Conservation (phyloP, 1,140 invertebrate species). For the Archivesica marissinica region DNA sequence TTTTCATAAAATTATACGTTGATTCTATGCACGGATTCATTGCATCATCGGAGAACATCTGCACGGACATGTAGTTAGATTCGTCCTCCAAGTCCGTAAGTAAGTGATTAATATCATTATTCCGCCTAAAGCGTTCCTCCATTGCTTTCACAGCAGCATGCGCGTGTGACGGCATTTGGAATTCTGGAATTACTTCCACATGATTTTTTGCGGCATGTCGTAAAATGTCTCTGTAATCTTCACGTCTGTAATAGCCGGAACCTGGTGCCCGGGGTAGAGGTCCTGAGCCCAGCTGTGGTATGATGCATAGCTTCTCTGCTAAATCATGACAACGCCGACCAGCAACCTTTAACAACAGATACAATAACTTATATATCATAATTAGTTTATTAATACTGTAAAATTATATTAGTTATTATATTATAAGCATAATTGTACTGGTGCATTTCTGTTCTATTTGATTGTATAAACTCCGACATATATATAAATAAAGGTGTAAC, state of each 20-base stretch:
- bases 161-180: conserved; percentile 82
- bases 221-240: conserved; percentile 78
- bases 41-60: conserved; percentile 79
- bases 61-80: conserved; percentile 77
- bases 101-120: conserved; percentile 65
- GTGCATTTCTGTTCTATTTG: no score
- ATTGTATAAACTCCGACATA: no score
- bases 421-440: no score
- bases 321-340: conserved; percentile 75
- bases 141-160: conserved; percentile 79
- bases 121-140: conserved; percentile 67
- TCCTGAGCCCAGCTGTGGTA: conserved; percentile 77
- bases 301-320: conserved; percentile 67
- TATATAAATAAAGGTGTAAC: no score
- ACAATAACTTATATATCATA: no score
- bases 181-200: conserved; percentile 81
- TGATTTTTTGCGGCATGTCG: conserved; percentile 72
- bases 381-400: no score
- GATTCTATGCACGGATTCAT: conserved; percentile 81
- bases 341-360: conserved; percentile 77
- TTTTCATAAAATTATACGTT: conserved; percentile 74
- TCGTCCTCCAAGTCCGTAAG: conserved; percentile 76
- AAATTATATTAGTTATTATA: no score
- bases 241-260: conserved; percentile 75
- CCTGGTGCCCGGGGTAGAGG: conserved; percentile 67